Evolutionary conservation across 2,797 vertebrate genomes (phyloP).

Genomic region (Hylomyscus alleni): DNA sequence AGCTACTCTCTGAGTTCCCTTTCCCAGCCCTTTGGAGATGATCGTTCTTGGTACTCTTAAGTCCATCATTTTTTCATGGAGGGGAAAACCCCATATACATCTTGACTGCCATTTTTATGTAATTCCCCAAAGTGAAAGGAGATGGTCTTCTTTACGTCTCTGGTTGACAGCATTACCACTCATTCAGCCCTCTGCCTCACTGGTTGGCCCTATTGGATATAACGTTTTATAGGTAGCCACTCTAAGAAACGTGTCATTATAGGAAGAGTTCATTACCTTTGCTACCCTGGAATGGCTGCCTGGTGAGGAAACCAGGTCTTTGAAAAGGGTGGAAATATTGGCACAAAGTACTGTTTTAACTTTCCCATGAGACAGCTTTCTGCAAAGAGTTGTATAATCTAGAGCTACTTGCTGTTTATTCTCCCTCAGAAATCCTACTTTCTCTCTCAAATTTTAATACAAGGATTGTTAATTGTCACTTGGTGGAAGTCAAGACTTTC

Average conservation of each 20-base stretch:
- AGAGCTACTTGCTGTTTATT: conserved; percentile 50
- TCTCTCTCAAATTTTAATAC: conserved; percentile 61
- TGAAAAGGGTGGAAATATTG: conserved; percentile 36
- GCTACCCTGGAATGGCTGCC: conserved; percentile 44
- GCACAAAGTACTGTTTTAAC: conserved; percentile 44
- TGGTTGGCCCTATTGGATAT: conserved; percentile 33
- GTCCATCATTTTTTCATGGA: conserved; percentile 61
- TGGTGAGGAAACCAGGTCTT: conserved; percentile 47
- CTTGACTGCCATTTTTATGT: conserved; percentile 54
- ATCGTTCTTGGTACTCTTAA: conserved; percentile 38
- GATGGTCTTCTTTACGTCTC: neutral
- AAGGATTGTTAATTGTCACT: conserved; percentile 69
- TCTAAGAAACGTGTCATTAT: conserved; percentile 65
- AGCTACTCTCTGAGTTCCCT: conserved; percentile 47
- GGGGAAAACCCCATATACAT: conserved; percentile 18
- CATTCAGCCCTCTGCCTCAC: neutral
- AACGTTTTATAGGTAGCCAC: conserved; percentile 63
- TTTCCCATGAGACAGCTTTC: conserved; percentile 65
- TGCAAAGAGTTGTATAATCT: conserved; percentile 51
- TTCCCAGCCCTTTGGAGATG: conserved; percentile 38
- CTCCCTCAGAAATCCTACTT: conserved; percentile 56
- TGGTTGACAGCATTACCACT: conserved; percentile 16
- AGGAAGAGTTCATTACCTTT: conserved; percentile 69
- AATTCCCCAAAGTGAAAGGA: conserved; percentile 41
- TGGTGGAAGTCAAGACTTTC: conserved; percentile 75